Percentiles rank a stretch among this genome's conserved stretches.
Evolutionary conservation across 2,113 vertebrate species (phyloP).

Genomic region (Myxocyprinus asiaticus): DNA sequence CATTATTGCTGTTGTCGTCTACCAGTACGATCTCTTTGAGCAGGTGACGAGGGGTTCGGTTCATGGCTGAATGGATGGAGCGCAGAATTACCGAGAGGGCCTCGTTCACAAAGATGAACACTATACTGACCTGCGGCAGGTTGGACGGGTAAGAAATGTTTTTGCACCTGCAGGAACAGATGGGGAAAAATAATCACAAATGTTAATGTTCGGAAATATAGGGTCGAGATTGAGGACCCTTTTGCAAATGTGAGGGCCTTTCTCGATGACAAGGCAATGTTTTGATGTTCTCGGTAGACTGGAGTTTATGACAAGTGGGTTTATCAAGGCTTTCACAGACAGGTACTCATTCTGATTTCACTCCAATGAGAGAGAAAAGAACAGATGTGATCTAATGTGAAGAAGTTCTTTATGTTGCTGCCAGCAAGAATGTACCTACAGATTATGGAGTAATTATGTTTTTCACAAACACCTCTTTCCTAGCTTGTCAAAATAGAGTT

Average conservation of each 20-base stretch:
- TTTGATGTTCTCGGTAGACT: slow-evolving; percentile 9
- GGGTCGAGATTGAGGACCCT: neutral
- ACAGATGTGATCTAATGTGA: slow-evolving; percentile 10
- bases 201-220: too few species aligned
- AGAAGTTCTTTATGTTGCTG: slow-evolving; percentile 30
- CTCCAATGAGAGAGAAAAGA: neutral
- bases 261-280: neutral
- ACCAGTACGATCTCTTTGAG: slow-evolving; percentile 97
- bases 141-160: slow-evolving; percentile 88
- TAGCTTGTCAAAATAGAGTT: slow-evolving; percentile 44
- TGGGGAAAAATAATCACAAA: neutral
- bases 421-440: slow-evolving; percentile 43
- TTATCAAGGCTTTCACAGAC: slow-evolving; percentile 28
- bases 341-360: slow-evolving; percentile 8
- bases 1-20: slow-evolving; percentile 93
- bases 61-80: slow-evolving; percentile 90
- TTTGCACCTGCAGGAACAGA: slow-evolving; percentile 80
- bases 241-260: neutral
- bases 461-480: slow-evolving; percentile 26
- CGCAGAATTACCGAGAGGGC: slow-evolving; percentile 92
- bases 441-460: slow-evolving; percentile 34
- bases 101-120: slow-evolving; percentile 97
- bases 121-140: slow-evolving; percentile 93
- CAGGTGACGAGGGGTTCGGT: slow-evolving; percentile 86
- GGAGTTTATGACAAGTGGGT: slow-evolving; percentile 33